A percentile compares a stretch with the other conserved stretches of the same genome.
Evolutionary conservation across 2,113 vertebrate species (phyloP).

Genomic region (Columbina picui): DNA sequence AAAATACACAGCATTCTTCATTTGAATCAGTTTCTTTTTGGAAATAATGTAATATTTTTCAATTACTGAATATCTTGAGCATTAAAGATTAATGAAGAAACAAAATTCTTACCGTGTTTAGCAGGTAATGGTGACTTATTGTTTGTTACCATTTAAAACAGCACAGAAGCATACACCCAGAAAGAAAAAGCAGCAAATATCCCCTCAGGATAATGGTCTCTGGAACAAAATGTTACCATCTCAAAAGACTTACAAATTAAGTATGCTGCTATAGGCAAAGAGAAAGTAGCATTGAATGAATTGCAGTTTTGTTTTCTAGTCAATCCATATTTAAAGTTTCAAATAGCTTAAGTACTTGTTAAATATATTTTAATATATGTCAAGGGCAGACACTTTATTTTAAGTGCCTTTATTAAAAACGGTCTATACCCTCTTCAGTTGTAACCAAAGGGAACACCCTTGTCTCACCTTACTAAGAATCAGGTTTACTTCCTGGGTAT

Average conservation of each 20-base stretch:
- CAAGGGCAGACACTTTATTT: not conserved
- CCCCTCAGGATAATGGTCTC: not conserved
- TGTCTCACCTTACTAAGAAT: not conserved
- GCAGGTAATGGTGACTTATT: not conserved
- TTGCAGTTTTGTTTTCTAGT: not conserved
- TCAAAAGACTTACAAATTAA: not conserved
- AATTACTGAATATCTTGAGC: not conserved
- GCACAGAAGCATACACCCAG: not conserved
- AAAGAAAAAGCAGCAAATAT: not conserved
- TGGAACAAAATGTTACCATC: not conserved
- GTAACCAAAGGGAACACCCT: not conserved
- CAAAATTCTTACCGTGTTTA: rapidly evolving
- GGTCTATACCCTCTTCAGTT: not conserved
- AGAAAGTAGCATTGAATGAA: not conserved
- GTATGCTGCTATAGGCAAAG: not conserved
- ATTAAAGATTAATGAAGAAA: not conserved
- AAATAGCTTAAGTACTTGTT: not conserved
- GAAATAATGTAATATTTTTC: not conserved
- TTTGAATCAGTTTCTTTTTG: not conserved
- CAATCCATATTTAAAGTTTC: not conserved
- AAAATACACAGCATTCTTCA: not conserved
- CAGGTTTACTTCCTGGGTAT: not conserved
- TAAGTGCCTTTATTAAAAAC: not conserved
- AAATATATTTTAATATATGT: not conserved
- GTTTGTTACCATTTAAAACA: not conserved